Percentiles rank a stretch among this genome's conserved stretches.
Evolutionary conservation across 2,888 invertebrate genomes (phyloP).

Genomic region (Himalopsyche anomala): DNA sequence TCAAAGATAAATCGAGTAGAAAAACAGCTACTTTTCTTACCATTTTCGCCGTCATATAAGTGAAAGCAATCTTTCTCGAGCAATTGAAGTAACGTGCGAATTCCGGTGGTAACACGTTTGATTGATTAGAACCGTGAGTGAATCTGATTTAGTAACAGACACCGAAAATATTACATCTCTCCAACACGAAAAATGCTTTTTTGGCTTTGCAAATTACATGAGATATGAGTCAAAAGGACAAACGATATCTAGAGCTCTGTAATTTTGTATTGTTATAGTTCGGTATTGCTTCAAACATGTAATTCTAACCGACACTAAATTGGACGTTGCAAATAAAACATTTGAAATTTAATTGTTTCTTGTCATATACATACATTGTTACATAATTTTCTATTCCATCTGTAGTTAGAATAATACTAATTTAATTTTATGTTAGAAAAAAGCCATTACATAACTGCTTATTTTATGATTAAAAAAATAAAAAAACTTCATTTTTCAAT

Average conservation of each 20-base stretch:
- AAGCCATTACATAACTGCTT: too few species aligned
- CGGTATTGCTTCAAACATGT: background rate
- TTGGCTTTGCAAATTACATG: conserved; percentile 17
- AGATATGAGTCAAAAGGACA: conserved; percentile 15
- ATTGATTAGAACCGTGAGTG: conserved; percentile 13
- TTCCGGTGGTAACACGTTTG: conserved; percentile 10
- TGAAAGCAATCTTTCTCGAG: conserved; percentile 11
- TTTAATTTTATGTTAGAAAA: too few species aligned
- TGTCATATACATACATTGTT: too few species aligned
- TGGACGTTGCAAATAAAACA: too few species aligned
- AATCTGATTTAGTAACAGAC: conserved; percentile 26
- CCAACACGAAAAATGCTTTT: background rate
- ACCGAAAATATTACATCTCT: conserved; percentile 26
- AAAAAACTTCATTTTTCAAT: too few species aligned
- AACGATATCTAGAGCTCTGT: background rate
- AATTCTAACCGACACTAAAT: background rate
- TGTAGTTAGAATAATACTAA: too few species aligned
- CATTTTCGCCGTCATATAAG: conserved; percentile 1
- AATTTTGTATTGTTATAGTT: background rate
- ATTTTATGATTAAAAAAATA: too few species aligned
- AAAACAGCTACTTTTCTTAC: background rate
- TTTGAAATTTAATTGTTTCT: too few species aligned
- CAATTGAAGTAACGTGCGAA: conserved; percentile 24
- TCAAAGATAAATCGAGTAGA: background rate
- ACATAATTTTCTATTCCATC: too few species aligned